phyloP scores from a whole-genome alignment of 1,140 invertebrate genomes.

The Lepidostoma basale region DNA sequence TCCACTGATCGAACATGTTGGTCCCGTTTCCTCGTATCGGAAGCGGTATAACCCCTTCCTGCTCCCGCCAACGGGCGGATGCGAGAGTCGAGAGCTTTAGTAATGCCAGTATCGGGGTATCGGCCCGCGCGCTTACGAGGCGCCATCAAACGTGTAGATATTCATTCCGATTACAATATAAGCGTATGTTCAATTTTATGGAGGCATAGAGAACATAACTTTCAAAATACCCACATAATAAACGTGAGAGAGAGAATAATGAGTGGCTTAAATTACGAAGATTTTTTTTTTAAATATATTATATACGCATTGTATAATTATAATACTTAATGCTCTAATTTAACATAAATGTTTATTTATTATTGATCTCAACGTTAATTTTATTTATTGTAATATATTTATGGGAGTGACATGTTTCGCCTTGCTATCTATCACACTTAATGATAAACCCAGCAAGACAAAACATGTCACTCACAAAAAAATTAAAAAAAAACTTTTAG shows the following conservation, averaged over 20 bases:
- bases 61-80: neutral
- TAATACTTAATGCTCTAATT: too few species aligned
- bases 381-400: too few species aligned
- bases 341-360: neutral
- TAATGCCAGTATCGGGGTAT: too few species aligned
- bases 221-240: too few species aligned
- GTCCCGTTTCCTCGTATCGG: neutral
- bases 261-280: too few species aligned
- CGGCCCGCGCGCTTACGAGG: neutral
- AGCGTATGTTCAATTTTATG: conserved; percentile 4
- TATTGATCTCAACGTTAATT: neutral
- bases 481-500: neutral
- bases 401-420: too few species aligned
- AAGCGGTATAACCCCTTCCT: neutral
- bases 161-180: conserved; percentile 18
- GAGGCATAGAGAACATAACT: neutral
- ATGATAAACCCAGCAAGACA: neutral
- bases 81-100: neutral
- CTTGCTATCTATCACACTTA: too few species aligned
- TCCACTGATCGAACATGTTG: neutral
- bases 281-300: too few species aligned
- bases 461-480: neutral
- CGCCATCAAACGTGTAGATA: conserved; percentile 22
- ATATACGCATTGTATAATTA: too few species aligned
- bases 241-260: too few species aligned